Percentiles rank a stretch among this genome's conserved stretches.
These are phyloP conservation scores for Poeciliopsis gracilis DNA, from an alignment of 2,797 vertebrate genomes.

Conservation along the genomic window DNA sequence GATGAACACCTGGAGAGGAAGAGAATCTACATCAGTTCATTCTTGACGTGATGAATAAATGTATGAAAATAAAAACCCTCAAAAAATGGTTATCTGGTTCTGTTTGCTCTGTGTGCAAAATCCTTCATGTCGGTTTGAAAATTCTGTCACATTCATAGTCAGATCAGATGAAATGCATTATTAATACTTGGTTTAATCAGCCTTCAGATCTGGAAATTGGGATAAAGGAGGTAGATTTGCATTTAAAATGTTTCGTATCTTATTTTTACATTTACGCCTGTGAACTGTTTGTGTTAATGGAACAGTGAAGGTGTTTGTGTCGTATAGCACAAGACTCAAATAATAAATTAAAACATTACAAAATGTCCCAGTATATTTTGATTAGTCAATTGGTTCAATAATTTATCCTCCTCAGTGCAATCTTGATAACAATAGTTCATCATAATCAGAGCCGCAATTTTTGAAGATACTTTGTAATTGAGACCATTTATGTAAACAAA, in stretches of 20 bases:
- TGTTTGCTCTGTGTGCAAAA: not conserved
- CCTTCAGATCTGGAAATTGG: not conserved
- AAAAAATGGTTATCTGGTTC: not conserved
- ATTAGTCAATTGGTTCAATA: not conserved
- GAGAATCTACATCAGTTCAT: not conserved
- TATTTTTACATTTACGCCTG: not conserved
- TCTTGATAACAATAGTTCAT: not conserved
- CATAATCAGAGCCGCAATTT: not conserved
- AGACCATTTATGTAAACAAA: not conserved
- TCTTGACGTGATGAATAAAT: slow-evolving; percentile 2
- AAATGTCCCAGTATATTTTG: not conserved
- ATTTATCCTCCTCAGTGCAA: not conserved
- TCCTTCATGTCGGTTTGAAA: not conserved
- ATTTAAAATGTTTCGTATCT: not conserved
- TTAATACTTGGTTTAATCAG: not conserved
- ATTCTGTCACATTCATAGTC: not conserved
- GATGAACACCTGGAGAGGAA: slow-evolving; percentile 70
- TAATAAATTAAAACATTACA: not conserved
- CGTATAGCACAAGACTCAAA: not conserved
- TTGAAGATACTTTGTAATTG: not conserved
- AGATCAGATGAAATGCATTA: not conserved
- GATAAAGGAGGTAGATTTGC: not conserved
- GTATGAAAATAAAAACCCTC: not conserved
- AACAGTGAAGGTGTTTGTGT: not conserved
- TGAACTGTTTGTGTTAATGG: not conserved